Conservation (phyloP, 1,140 invertebrate species). For the Carposina sasakii region DNA sequence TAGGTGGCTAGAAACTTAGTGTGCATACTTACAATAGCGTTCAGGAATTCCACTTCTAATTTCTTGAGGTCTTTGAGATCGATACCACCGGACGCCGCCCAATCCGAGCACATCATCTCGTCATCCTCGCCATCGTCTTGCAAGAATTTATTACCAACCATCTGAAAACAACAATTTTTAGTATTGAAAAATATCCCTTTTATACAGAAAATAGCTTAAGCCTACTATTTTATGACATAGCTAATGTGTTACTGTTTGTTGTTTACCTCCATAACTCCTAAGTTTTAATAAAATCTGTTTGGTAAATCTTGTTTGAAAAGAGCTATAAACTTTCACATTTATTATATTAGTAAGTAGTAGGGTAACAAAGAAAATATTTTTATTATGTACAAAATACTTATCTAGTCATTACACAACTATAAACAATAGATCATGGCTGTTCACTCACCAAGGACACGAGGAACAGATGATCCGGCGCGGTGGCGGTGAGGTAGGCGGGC, state of each 20-base stretch:
- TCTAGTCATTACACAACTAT: no score
- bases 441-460: constrained; percentile 89
- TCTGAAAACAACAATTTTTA: constrained; percentile 74
- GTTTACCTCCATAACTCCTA: no score
- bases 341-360: no score
- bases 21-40: constrained; percentile 83
- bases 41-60: constrained; percentile 90
- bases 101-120: constrained; percentile 90
- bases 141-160: constrained; percentile 96
- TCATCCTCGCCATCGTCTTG: constrained; percentile 93
- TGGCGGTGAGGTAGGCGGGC: constrained; percentile 85
- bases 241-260: no score
- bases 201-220: no score
- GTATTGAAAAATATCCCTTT: no score
- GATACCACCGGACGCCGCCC: constrained; percentile 87
- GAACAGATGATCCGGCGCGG: constrained; percentile 92
- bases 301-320: no score
- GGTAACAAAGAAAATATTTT: no score
- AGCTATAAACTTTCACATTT: no score
- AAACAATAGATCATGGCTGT: constrained; percentile 8
- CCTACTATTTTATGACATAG: no score
- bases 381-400: no score
- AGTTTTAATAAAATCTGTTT: constrained; percentile 7
- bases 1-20: no score
- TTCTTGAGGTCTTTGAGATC: constrained; percentile 83